Percentiles rank a stretch among this genome's conserved stretches.
These are phyloP conservation scores for Bedellia somnulentella DNA, from an alignment of 2,888 invertebrate species.

Conservation along the genomic window DNA sequence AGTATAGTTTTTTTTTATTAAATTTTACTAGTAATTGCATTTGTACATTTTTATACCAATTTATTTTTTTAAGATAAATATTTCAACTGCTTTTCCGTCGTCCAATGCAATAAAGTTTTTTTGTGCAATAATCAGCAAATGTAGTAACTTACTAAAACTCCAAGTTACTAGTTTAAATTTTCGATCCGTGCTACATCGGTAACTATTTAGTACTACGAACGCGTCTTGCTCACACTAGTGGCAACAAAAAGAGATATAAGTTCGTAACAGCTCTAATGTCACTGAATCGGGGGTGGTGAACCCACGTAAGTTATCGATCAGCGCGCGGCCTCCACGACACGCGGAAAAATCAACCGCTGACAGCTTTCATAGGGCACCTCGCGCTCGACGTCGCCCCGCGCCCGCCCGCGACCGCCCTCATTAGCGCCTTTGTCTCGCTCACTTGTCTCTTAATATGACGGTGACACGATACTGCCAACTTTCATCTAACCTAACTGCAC, in stretches of 20 bases:
- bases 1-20: too few species aligned
- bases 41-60: too few species aligned
- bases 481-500: too few species aligned
- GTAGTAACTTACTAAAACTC: too few species aligned
- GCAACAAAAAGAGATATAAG: not conserved
- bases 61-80: too few species aligned
- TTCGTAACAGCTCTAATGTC: not conserved
- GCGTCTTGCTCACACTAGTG: not conserved
- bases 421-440: constrained; percentile 57
- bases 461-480: constrained; percentile 39
- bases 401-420: constrained; percentile 31
- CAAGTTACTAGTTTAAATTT: too few species aligned
- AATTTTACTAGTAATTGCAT: too few species aligned
- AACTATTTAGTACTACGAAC: too few species aligned
- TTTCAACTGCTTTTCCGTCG: too few species aligned
- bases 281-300: constrained; percentile 7
- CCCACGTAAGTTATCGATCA: constrained; percentile 61
- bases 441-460: constrained; percentile 53
- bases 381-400: constrained; percentile 16
- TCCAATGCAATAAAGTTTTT: too few species aligned
- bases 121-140: too few species aligned
- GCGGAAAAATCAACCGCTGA: constrained; percentile 62
- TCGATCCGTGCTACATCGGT: too few species aligned
- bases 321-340: constrained; percentile 52
- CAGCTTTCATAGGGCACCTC: constrained; percentile 50